Percentiles rank a stretch among this genome's conserved stretches.
These are phyloP conservation scores for Callosobruchus maculatus DNA, from an alignment of 2,888 invertebrate genomes.

Conservation along the genomic window DNA sequence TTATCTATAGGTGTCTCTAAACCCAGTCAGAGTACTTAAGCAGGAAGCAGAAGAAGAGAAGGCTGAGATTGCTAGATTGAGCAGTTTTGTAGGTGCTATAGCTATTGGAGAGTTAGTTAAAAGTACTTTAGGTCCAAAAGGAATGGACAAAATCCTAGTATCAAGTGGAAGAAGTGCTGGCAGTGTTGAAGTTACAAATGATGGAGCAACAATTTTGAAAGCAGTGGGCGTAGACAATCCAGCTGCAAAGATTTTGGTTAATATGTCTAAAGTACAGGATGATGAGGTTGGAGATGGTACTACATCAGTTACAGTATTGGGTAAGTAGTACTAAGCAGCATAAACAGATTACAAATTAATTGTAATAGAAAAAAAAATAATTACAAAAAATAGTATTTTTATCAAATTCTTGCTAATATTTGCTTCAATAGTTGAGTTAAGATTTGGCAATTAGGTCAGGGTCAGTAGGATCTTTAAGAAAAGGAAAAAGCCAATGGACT, in stretches of 20 bases:
- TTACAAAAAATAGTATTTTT: too few species aligned
- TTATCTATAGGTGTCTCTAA: slow-evolving; percentile 70
- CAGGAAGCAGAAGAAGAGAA: slow-evolving; percentile 97
- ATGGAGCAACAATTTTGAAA: slow-evolving; percentile 97
- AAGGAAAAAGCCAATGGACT: too few species aligned
- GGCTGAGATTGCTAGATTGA: slow-evolving; percentile 93
- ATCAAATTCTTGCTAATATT: too few species aligned
- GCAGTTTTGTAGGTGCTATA: slow-evolving; percentile 97
- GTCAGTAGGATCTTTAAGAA: too few species aligned
- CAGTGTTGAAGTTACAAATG: slow-evolving; percentile 94
- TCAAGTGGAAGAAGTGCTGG: slow-evolving; percentile 76
- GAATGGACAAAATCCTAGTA: slow-evolving; percentile 93
- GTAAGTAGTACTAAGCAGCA: slow-evolving; percentile 53
- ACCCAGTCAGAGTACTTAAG: slow-evolving; percentile 91
- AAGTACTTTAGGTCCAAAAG: slow-evolving; percentile 97
- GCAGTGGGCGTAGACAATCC: slow-evolving; percentile 97
- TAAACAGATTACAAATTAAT: too few species aligned
- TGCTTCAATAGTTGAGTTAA: too few species aligned
- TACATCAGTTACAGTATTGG: slow-evolving; percentile 95
- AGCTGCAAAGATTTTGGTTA: slow-evolving; percentile 97
- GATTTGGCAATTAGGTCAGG: too few species aligned
- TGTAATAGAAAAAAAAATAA: too few species aligned
- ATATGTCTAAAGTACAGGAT: slow-evolving; percentile 97
- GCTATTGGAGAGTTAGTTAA: slow-evolving; percentile 98
- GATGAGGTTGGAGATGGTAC: slow-evolving; percentile 99